phyloP scores from a whole-genome alignment of 1,140 invertebrate genomes.

The Rhopalosiphum padi region DNA sequence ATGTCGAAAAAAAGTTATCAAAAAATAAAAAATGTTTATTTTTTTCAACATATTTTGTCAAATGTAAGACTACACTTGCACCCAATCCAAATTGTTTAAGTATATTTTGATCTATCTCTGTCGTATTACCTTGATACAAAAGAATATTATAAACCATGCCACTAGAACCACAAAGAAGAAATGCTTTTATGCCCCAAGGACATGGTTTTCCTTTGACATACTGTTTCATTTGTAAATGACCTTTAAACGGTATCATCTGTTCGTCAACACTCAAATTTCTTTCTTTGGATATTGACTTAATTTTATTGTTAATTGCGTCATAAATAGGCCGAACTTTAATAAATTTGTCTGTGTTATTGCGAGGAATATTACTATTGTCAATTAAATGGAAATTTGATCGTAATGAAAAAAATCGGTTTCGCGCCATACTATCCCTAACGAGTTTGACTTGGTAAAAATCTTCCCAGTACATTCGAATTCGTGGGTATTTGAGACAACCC shows the following conservation, averaged over 20 bases:
- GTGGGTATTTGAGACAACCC: too few species aligned
- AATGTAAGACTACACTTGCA: constrained; percentile 41
- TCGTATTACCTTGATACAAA: neutral
- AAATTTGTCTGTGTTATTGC: too few species aligned
- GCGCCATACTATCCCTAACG: too few species aligned
- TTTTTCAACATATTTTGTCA: constrained; percentile 24
- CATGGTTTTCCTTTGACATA: constrained; percentile 25
- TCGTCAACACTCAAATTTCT: constrained; percentile 60
- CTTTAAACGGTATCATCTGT: constrained; percentile 56
- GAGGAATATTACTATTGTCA: too few species aligned
- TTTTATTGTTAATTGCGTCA: too few species aligned
- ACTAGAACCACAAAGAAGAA: neutral
- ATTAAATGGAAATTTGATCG: too few species aligned
- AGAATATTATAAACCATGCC: too few species aligned
- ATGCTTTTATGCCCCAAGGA: too few species aligned
- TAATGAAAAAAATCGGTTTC: too few species aligned
- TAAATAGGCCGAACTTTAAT: too few species aligned
- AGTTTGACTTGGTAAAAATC: too few species aligned
- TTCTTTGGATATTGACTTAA: constrained; percentile 30
- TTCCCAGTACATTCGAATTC: too few species aligned
- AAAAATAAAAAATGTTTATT: constrained; percentile 59
- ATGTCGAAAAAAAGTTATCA: constrained; percentile 25
- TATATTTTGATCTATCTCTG: neutral
- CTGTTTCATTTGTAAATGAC: constrained; percentile 60
- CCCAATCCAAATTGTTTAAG: neutral